A percentile compares a stretch with the other conserved stretches of the same genome.
phyloP scores from a whole-genome alignment of 1,140 invertebrate species.

The Drosophila ercepeae region DNA sequence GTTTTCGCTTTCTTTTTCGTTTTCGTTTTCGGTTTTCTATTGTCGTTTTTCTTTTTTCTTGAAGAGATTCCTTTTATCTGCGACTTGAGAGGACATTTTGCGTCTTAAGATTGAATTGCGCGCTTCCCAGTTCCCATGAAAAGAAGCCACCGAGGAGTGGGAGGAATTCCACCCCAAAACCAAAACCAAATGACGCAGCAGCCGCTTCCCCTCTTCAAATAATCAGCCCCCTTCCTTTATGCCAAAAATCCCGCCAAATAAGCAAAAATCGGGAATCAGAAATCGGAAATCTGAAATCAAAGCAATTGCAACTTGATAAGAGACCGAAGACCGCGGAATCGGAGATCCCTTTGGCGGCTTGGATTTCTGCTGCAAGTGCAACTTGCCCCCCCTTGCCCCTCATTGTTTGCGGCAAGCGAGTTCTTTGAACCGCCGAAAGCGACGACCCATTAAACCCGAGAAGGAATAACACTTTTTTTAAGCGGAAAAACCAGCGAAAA shows the following conservation, averaged over 20 bases:
- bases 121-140: background rate
- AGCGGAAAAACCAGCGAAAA: too few relatives aligned
- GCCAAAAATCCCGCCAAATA: too few relatives aligned
- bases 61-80: background rate
- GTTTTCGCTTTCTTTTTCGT: too few relatives aligned
- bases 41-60: too few relatives aligned
- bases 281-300: slow-evolving; percentile 21
- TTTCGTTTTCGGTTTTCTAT: too few relatives aligned
- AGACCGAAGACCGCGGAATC: slow-evolving; percentile 5
- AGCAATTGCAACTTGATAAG: slow-evolving; percentile 26
- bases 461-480: slow-evolving; percentile 5
- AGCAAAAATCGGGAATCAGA: slow-evolving; percentile 22
- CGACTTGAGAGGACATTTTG: slow-evolving; percentile 24
- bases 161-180: slow-evolving; percentile 36
- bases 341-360: slow-evolving; percentile 21
- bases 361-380: slow-evolving; percentile 17
- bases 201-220: slow-evolving; percentile 1
- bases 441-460: slow-evolving; percentile 16
- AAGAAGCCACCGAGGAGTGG: slow-evolving; percentile 12
- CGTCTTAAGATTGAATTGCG: slow-evolving; percentile 39
- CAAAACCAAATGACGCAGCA: slow-evolving; percentile 48
- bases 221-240: background rate
- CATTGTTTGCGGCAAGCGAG: slow-evolving; percentile 3
- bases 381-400: slow-evolving; percentile 1
- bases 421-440: slow-evolving; percentile 26